Evolutionary conservation across 2,113 vertebrate species (phyloP).

Genomic region (Malaclemys terrapin): DNA sequence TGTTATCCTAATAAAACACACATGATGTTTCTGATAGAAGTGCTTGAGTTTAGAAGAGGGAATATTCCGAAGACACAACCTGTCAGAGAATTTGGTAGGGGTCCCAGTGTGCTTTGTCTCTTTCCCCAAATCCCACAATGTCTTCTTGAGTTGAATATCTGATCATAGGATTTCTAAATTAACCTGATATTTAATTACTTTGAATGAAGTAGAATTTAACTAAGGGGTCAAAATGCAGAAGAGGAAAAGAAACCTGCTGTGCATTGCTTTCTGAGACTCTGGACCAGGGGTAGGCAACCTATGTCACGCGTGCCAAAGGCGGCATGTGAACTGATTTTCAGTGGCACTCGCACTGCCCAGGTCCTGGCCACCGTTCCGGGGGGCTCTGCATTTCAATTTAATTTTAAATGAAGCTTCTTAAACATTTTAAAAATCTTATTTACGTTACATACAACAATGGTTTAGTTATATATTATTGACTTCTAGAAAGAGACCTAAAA

Average conservation of each 20-base stretch:
- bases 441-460: no score
- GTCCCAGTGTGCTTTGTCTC: not conserved
- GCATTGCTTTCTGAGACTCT: accelerated
- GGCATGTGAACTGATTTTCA: no score
- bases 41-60: not conserved
- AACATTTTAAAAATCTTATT: no score
- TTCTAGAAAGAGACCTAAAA: no score
- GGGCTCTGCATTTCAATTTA: no score
- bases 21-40: not conserved
- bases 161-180: not conserved
- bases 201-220: not conserved
- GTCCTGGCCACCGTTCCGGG: no score
- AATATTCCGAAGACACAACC: not conserved
- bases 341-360: no score
- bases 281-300: not conserved
- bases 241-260: not conserved
- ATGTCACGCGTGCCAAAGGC: no score
- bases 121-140: not conserved
- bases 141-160: not conserved
- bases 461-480: no score
- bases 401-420: no score
- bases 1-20: not conserved
- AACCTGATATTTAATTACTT: not conserved
- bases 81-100: accelerated
- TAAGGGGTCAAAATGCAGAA: not conserved